Evolutionary conservation across 2,113 vertebrate species (phyloP), one percentile per base, ranked within the genome.

Genomic region (Thalassarche chlororhynchos): DNA sequence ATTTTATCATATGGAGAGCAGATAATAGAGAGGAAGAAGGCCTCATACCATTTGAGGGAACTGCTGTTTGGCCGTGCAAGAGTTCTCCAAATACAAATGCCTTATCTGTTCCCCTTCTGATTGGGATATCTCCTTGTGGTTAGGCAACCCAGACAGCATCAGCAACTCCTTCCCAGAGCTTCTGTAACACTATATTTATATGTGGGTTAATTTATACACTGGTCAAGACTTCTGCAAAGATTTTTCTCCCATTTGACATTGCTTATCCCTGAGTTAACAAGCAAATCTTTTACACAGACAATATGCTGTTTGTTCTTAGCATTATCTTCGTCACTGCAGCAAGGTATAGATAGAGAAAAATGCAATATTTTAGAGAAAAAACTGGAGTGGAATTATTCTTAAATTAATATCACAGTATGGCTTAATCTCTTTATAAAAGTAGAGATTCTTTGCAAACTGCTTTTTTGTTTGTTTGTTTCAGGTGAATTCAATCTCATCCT

Each of bases 61-160:
- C 14, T 61, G 23, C 12, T 69, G 15, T 55, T 69, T 60, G 34
- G 36, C 44, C 0, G 0, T 52, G 29, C 6, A 69, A 46, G 54
- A n/a, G 6, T 77, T 78, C 44, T 81, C 60, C 46, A 84, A 78
- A 65, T 65, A 74, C 8, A 84, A 84, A 54, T 42, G 17, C 5
- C 42, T 83, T 81, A 51, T 23, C 23, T 94, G 17, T 19, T 96
- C 26, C 60, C 36, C 5, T 86, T 76, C 66, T 61, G 31, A 61
- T 7, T 32, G 36, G 15, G 83, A 20, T 69, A 69, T 40, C 34
- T 78, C 40, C 55, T 62, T 57, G 36, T 10, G 32, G 36, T 55
- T 47, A 60, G 62, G 49, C 29, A 87, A 47, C 9, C 6, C 49
- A 60, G 70, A 51, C 36, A 86, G 17, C 21, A 87, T 8, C 38